These are phyloP conservation scores for Genyomyrus donnyi DNA, from an alignment of 2,113 vertebrate genomes.

Conservation along the genomic window DNA sequence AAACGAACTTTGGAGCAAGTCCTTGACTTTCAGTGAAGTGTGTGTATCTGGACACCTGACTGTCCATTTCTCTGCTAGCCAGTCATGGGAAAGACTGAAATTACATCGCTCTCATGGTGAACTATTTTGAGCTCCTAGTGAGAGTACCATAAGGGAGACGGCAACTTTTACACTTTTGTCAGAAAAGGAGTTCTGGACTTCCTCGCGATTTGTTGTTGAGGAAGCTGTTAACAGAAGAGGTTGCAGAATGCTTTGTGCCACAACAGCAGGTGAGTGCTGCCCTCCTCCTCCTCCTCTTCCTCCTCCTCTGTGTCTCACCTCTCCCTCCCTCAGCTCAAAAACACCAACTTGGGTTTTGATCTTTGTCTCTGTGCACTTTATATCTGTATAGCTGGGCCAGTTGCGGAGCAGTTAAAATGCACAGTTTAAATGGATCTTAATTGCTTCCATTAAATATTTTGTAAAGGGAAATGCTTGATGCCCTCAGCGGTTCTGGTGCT, in stretches of 20 bases:
- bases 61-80: constrained; percentile 38
- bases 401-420: not conserved
- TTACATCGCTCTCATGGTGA: constrained; percentile 65
- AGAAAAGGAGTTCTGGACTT: constrained; percentile 46
- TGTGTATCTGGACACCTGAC: constrained; percentile 40
- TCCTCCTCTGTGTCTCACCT: not conserved
- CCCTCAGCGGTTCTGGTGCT: not conserved
- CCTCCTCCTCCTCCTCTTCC: not conserved
- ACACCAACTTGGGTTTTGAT: not conserved
- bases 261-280: constrained; percentile 56
- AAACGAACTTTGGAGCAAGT: not conserved
- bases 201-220: constrained; percentile 35
- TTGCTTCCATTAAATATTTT: not conserved
- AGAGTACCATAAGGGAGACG: constrained; percentile 58
- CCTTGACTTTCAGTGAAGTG: constrained; percentile 8
- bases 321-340: not conserved
- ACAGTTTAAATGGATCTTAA: not conserved
- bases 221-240: constrained; percentile 16
- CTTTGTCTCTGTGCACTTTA: not conserved
- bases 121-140: constrained; percentile 67
- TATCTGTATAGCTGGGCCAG: not conserved
- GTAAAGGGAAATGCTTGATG: not conserved
- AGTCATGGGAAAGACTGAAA: constrained; percentile 74
- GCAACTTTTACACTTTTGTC: constrained; percentile 53
- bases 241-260: constrained; percentile 62